A percentile compares a stretch with the other conserved stretches of the same genome.
Conservation (phyloP, 2,797 vertebrate species). For the Poeciliopsis paucimaculata region DNA sequence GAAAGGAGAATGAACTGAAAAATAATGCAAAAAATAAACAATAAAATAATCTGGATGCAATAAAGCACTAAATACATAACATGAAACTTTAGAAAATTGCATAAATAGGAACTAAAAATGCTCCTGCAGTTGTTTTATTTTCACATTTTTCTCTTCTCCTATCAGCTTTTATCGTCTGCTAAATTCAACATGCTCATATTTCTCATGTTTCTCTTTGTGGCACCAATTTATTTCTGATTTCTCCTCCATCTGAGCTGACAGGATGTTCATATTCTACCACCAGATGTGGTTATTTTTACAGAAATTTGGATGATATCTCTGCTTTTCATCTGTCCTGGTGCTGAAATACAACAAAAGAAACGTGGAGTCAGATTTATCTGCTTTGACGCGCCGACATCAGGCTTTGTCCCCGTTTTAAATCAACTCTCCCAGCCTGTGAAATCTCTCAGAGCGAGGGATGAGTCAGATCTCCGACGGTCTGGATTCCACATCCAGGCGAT, state of each 20-base stretch:
- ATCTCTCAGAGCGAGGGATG: slow-evolving; percentile 7
- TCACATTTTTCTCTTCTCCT: not conserved
- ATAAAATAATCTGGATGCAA: not conserved
- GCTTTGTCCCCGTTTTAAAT: slow-evolving; percentile 1
- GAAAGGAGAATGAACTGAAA: not conserved
- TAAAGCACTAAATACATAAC: not conserved
- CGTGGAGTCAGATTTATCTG: not conserved
- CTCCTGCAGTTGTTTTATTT: not conserved
- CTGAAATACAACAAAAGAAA: not conserved
- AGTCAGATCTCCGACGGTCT: slow-evolving; percentile 29
- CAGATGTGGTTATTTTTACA: not conserved
- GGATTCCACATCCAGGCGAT: slow-evolving; percentile 32
- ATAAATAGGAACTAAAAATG: not conserved
- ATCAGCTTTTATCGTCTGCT: not conserved
- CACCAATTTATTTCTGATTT: not conserved
- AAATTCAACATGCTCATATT: not conserved
- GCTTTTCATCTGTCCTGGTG: not conserved
- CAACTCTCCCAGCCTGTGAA: not conserved
- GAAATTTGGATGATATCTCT: not conserved
- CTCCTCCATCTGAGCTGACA: not conserved
- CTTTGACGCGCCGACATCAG: not conserved
- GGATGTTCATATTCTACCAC: not conserved
- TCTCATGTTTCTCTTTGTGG: not conserved
- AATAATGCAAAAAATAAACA: not conserved
- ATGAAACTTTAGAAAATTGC: not conserved